These are phyloP conservation scores for Callopanchax toddi DNA, from an alignment of 2,113 vertebrate species.

Conservation along the genomic window DNA sequence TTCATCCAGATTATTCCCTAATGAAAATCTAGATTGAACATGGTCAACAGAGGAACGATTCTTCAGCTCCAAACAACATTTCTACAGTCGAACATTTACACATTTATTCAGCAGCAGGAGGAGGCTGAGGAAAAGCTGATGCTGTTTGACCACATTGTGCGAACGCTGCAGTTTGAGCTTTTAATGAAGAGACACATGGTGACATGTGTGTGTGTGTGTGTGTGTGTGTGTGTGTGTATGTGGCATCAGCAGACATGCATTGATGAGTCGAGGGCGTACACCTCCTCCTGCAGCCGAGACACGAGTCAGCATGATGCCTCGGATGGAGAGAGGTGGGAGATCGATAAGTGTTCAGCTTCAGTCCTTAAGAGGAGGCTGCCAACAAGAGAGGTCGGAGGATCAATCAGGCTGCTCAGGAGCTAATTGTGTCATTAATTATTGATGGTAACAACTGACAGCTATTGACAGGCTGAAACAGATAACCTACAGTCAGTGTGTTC, in stretches of 20 bases:
- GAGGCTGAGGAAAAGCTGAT: neutral
- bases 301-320: conserved; percentile 39
- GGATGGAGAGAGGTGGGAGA: conserved; percentile 26
- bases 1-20: too few relatives aligned
- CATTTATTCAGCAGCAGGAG: neutral
- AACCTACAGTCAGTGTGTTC: conserved; percentile 10
- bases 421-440: conserved; percentile 77
- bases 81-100: too few relatives aligned
- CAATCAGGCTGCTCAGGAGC: conserved; percentile 45
- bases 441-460: conserved; percentile 47
- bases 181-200: conserved; percentile 1
- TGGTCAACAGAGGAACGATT: neutral
- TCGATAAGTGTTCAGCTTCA: conserved; percentile 52
- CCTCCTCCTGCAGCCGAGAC: conserved; percentile 4
- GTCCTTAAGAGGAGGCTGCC: conserved; percentile 29
- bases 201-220: too few relatives aligned
- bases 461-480: conserved; percentile 39
- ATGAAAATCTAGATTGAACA: neutral
- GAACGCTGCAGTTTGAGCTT: conserved; percentile 3
- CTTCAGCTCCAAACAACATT: neutral
- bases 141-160: conserved; percentile 2
- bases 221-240: too few relatives aligned
- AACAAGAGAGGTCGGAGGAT: conserved; percentile 17
- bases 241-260: conserved; percentile 18
- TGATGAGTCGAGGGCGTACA: conserved; percentile 9